Percentiles rank a stretch among this genome's conserved stretches.
phyloP scores from a whole-genome alignment of 1,140 invertebrate species.

The Agrypnia vestita region DNA sequence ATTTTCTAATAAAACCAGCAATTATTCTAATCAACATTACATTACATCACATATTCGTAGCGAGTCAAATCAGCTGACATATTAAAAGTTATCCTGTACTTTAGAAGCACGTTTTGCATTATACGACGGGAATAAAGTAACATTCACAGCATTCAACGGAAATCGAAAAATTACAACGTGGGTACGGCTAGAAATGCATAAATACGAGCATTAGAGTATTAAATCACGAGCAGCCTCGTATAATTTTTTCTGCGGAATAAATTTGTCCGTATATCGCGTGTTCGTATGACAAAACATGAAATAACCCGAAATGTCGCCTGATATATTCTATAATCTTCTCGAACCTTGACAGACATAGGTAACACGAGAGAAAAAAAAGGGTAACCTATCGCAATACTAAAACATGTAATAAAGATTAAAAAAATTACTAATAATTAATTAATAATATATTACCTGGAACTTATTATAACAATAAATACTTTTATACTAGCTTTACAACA shows the following conservation, averaged over 20 bases:
- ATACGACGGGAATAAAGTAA: not conserved
- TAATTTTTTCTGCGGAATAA: too few relatives aligned
- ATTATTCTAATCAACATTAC: not conserved
- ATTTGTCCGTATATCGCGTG: not conserved
- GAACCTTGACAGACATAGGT: conserved; percentile 45
- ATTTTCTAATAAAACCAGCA: not conserved
- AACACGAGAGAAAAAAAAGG: not conserved
- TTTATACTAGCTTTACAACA: not conserved
- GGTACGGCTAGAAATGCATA: conserved; percentile 18
- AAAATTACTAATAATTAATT: not conserved
- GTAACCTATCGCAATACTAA: not conserved
- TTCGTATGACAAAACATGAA: conserved; percentile 37
- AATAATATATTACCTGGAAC: conserved; percentile 13
- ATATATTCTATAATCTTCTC: conserved; percentile 46
- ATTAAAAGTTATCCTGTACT: not conserved
- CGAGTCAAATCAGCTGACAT: conserved; percentile 19
- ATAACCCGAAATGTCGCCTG: conserved; percentile 3
- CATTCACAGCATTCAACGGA: conserved; percentile 13
- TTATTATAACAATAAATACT: conserved; percentile 39
- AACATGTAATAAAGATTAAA: not conserved
- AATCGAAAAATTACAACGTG: conserved; percentile 26
- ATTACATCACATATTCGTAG: conserved; percentile 16
- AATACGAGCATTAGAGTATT: not conserved
- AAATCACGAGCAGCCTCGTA: not conserved
- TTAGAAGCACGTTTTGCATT: not conserved